These are phyloP conservation scores for Athrips mouffetella DNA, from an alignment of 2,888 invertebrate species.

Conservation along the genomic window DNA sequence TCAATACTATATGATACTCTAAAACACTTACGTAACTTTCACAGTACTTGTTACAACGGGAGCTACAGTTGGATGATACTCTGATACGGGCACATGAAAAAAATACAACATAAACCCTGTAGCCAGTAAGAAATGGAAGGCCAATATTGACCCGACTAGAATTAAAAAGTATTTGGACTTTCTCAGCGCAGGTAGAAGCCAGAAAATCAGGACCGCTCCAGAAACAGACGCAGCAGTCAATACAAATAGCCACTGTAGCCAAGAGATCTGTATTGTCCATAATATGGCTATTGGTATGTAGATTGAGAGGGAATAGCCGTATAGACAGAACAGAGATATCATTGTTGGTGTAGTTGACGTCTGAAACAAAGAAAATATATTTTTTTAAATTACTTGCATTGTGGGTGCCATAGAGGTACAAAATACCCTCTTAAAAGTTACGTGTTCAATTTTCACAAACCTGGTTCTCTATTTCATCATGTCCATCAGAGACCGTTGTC, in stretches of 20 bases:
- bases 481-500: conserved; percentile 79
- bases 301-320: conserved; percentile 96
- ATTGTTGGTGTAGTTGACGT: conserved; percentile 80
- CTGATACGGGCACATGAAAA: conserved; percentile 83
- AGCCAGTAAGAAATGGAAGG: conserved; percentile 89
- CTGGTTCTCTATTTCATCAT: conserved; percentile 81
- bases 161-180: conserved; percentile 77
- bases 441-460: too few relatives aligned
- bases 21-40: not conserved
- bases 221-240: conserved; percentile 89
- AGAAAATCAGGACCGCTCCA: conserved; percentile 89
- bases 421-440: too few relatives aligned
- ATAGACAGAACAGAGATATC: conserved; percentile 93
- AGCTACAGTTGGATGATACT: too few relatives aligned
- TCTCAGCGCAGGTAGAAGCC: conserved; percentile 86
- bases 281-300: conserved; percentile 96
- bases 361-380: conserved; percentile 45
- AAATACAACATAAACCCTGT: conserved; percentile 92
- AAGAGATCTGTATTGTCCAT: conserved; percentile 90
- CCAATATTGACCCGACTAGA: conserved; percentile 79
- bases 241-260: conserved; percentile 94
- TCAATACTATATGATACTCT: too few relatives aligned
- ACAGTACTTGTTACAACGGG: not conserved
- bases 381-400: not conserved
- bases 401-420: too few relatives aligned